Conservation (phyloP, 2,797 vertebrate species). For the Galagoides demidoff region DNA sequence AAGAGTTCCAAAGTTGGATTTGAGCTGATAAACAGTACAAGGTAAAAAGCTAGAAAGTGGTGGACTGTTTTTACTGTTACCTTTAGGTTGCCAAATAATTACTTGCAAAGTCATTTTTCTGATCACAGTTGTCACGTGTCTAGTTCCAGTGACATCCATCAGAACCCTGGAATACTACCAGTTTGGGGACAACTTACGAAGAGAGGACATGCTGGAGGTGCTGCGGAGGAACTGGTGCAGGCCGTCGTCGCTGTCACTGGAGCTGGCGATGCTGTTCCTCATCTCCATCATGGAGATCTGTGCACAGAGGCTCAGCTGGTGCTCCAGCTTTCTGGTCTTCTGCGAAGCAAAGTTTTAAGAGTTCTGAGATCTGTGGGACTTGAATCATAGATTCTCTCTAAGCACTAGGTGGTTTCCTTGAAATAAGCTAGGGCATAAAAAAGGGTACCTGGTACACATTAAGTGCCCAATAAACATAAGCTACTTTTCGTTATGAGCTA, state of each 20-base stretch:
- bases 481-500: slow-evolving; percentile 22
- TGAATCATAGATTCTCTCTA: neutral
- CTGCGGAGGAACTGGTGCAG: slow-evolving; percentile 95
- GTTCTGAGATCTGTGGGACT: neutral
- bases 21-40: neutral
- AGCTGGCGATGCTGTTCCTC: slow-evolving; percentile 98
- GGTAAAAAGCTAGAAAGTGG: neutral
- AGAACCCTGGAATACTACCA: neutral
- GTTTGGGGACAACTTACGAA: slow-evolving; percentile 91
- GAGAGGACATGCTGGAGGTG: slow-evolving; percentile 92
- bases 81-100: neutral
- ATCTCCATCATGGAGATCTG: slow-evolving; percentile 98
- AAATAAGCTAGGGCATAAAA: neutral
- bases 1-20: neutral
- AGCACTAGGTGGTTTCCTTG: neutral
- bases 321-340: slow-evolving; percentile 95
- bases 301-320: slow-evolving; percentile 95
- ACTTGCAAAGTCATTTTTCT: slow-evolving; percentile 1
- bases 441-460: neutral
- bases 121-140: neutral
- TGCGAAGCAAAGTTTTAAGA: slow-evolving; percentile 78
- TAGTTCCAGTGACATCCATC: neutral
- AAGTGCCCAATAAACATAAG: neutral
- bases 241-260: slow-evolving; percentile 95
- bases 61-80: neutral